phyloP scores from a whole-genome alignment of 2,797 vertebrate species.

The Paratrypauchen microcephalus region DNA sequence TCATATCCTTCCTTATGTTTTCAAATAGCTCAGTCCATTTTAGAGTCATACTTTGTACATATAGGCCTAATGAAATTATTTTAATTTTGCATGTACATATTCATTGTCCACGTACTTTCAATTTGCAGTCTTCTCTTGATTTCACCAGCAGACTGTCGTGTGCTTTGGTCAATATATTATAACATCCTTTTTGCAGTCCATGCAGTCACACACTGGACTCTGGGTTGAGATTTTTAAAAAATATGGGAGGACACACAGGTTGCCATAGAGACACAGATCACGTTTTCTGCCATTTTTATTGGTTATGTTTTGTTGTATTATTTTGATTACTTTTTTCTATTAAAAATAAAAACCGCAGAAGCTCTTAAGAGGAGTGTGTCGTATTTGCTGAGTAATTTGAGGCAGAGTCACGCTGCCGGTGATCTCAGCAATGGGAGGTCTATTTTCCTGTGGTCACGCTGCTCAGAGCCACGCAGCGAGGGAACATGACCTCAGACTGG shows the following conservation, averaged over 20 bases:
- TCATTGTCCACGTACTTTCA: conserved; percentile 29
- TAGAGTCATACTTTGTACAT: conserved; percentile 31
- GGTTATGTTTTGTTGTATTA: conserved; percentile 73
- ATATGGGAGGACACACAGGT: conserved; percentile 47
- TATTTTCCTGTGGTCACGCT: conserved; percentile 55
- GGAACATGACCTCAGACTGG: conserved; percentile 23
- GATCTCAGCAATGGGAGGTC: conserved; percentile 34
- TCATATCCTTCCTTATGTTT: conserved; percentile 30
- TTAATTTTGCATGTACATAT: conserved; percentile 29
- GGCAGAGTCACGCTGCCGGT: conserved; percentile 39
- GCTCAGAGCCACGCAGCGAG: conserved; percentile 36
- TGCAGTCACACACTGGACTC: conserved; percentile 25
- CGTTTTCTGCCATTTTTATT: conserved; percentile 61
- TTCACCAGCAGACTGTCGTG: conserved; percentile 55
- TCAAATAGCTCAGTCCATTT: conserved; percentile 20
- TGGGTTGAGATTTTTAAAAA: conserved; percentile 29
- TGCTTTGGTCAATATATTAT: conserved; percentile 32
- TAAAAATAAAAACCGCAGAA: conserved; percentile 74
- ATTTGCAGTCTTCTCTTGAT: conserved; percentile 32
- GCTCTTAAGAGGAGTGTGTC: conserved; percentile 43
- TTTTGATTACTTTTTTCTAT: conserved; percentile 81
- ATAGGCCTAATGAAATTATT: conserved; percentile 19
- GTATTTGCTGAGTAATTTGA: conserved; percentile 18
- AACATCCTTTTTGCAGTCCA: conserved; percentile 24
- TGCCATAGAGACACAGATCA: conserved; percentile 61